These are phyloP conservation scores for Mixornis gularis DNA, from an alignment of 2,113 vertebrate genomes.

Conservation along the genomic window DNA sequence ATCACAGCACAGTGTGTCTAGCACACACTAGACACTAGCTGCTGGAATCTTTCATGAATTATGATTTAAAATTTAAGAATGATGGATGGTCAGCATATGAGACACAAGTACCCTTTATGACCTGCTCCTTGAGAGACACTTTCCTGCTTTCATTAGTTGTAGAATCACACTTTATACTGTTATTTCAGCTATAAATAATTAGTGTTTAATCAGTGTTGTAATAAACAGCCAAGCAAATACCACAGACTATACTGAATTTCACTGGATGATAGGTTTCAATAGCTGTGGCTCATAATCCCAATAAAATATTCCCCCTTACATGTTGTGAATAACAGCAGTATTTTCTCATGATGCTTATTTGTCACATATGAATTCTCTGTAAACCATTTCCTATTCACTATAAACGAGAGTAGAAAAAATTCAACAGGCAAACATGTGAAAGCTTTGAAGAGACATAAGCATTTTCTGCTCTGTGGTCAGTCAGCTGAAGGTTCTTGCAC, in stretches of 20 bases:
- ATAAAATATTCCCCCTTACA: not conserved
- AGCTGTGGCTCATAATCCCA: not conserved
- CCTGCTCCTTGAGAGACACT: not conserved
- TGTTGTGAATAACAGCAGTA: not conserved
- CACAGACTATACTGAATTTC: not conserved
- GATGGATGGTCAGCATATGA: not conserved
- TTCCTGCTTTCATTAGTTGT: not conserved
- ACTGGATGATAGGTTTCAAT: constrained; percentile 17
- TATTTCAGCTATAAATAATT: constrained; percentile 36
- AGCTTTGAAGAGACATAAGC: not conserved
- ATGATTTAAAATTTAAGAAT: not conserved
- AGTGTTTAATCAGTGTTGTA: not conserved
- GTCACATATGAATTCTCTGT: not conserved
- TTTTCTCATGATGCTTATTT: not conserved
- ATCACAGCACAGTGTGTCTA: not conserved
- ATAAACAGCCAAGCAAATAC: not conserved
- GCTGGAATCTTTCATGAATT: not conserved
- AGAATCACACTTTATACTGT: not conserved
- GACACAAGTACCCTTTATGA: not conserved
- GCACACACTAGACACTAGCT: not conserved
- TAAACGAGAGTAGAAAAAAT: not conserved
- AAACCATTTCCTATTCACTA: not conserved
- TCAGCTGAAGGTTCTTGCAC: not conserved
- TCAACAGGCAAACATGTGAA: not conserved
- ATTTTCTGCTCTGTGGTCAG: not conserved